phyloP scores from a whole-genome alignment of 1,140 invertebrate species.

The Drepana arcuata region DNA sequence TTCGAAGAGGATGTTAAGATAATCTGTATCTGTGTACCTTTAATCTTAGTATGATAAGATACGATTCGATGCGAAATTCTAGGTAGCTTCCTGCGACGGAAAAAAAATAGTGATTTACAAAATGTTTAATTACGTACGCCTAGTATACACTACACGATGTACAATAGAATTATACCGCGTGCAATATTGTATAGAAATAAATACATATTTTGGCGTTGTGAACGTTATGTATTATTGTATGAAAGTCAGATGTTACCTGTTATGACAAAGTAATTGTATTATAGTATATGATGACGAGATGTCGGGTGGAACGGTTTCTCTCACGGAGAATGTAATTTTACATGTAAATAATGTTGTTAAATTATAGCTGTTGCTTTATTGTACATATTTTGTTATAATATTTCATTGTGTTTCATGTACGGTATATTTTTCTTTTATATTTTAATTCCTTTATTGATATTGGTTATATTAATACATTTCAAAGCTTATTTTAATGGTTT shows the following conservation, averaged over 20 bases:
- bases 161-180: slow-evolving; percentile 56
- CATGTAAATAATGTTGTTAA: slow-evolving; percentile 68
- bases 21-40: slow-evolving; percentile 35
- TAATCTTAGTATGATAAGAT: slow-evolving; percentile 23
- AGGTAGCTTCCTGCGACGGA: slow-evolving; percentile 48
- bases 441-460: slow-evolving; percentile 33
- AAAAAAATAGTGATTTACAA: slow-evolving; percentile 38
- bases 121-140: slow-evolving; percentile 25
- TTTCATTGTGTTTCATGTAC: slow-evolving; percentile 49
- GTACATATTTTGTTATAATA: slow-evolving; percentile 66
- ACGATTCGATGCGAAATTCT: slow-evolving; percentile 31
- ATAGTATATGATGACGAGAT: slow-evolving; percentile 38
- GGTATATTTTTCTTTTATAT: slow-evolving; percentile 43
- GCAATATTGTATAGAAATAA: slow-evolving; percentile 65
- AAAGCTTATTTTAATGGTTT: slow-evolving; percentile 29
- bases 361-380: slow-evolving; percentile 65
- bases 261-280: slow-evolving; percentile 68
- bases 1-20: slow-evolving; percentile 40
- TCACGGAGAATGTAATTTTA: slow-evolving; percentile 25
- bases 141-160: slow-evolving; percentile 43
- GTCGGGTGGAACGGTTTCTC: slow-evolving; percentile 28
- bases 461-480: slow-evolving; percentile 35
- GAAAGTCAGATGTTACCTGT: slow-evolving; percentile 71
- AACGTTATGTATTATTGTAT: slow-evolving; percentile 70
- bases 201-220: slow-evolving; percentile 65